A percentile compares a stretch with the other conserved stretches of the same genome.
These are phyloP conservation scores for Drosophila lini DNA, from an alignment of 1,140 invertebrate species.

Conservation along the genomic window DNA sequence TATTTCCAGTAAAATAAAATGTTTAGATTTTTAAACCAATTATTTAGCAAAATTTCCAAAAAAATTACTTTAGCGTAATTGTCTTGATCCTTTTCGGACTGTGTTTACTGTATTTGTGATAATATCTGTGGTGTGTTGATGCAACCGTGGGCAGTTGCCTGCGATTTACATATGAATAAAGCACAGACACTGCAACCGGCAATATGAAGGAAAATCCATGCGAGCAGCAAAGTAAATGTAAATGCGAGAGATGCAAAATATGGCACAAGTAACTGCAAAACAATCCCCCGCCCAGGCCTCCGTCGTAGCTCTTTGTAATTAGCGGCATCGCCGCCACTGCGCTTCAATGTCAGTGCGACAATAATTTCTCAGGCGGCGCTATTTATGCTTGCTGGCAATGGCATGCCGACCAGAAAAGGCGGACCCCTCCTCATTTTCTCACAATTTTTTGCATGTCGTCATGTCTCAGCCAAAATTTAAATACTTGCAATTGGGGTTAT, in stretches of 20 bases:
- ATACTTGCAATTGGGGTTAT: slow-evolving; percentile 51
- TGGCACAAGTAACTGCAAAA: slow-evolving; percentile 76
- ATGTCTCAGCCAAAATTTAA: slow-evolving; percentile 30
- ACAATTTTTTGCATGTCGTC: slow-evolving; percentile 10
- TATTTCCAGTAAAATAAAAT: too few relatives aligned
- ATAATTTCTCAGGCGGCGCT: slow-evolving; percentile 74
- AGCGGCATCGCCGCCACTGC: slow-evolving; percentile 57
- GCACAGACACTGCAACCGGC: slow-evolving; percentile 19
- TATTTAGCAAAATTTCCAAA: too few relatives aligned
- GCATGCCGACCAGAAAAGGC: slow-evolving; percentile 1
- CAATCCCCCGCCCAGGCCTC: slow-evolving; percentile 2
- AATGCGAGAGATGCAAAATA: slow-evolving; percentile 69
- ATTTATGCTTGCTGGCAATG: slow-evolving; percentile 46
- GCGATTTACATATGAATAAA: slow-evolving; percentile 47
- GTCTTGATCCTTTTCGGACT: background rate
- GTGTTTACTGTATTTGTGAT: slow-evolving; percentile 32
- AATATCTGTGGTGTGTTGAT: slow-evolving; percentile 29
- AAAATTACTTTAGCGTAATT: too few relatives aligned
- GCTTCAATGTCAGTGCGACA: slow-evolving; percentile 76
- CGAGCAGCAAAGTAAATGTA: slow-evolving; percentile 47
- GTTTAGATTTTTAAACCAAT: too few relatives aligned
- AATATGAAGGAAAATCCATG: slow-evolving; percentile 31
- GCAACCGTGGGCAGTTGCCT: slow-evolving; percentile 50
- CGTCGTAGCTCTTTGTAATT: slow-evolving; percentile 57
- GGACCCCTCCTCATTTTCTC: slow-evolving; percentile 1